Percentiles rank a stretch among this genome's conserved stretches.
phyloP scores from a whole-genome alignment of 1,140 invertebrate species.

The Steinernema feltiae region DNA sequence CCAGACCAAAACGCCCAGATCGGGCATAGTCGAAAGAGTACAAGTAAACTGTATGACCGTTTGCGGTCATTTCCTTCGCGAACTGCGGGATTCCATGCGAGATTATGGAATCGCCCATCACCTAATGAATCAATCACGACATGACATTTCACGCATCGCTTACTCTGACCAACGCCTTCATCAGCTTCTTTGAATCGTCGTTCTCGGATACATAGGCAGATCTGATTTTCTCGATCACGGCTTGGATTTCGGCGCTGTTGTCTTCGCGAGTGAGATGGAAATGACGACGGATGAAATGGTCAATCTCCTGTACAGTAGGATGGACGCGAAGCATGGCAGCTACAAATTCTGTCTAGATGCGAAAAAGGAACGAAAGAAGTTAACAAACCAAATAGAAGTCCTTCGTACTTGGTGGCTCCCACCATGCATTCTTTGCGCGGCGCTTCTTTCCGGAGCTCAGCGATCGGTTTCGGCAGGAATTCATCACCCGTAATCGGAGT shows the following conservation, averaged over 20 bases:
- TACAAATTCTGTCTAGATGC: constrained; percentile 7
- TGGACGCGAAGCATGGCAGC: background rate
- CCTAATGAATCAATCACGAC: constrained; percentile 25
- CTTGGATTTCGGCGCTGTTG: background rate
- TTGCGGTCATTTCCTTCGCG: background rate
- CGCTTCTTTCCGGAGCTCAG: constrained; percentile 23
- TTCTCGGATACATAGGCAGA: background rate
- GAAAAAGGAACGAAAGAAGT: too few species aligned
- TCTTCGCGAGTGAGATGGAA: background rate
- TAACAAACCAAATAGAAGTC: constrained; percentile 18
- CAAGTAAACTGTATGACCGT: constrained; percentile 22
- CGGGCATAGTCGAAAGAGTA: constrained; percentile 31
- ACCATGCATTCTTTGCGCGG: constrained; percentile 11
- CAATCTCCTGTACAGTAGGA: background rate
- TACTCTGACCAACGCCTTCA: background rate
- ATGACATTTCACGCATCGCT: background rate
- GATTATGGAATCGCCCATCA: constrained; percentile 23
- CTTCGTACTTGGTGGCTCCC: constrained; percentile 18
- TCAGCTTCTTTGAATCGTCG: background rate
- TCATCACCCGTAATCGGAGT: constrained; percentile 18
- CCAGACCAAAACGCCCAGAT: constrained; percentile 14
- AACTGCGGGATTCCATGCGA: background rate
- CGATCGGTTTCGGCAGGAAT: constrained; percentile 18
- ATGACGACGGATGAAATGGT: background rate
- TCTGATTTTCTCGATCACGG: background rate